A percentile compares a stretch with the other conserved stretches of the same genome.
These are phyloP conservation scores for Coronaproctus castanopsis DNA, from an alignment of 2,888 invertebrate genomes.

Conservation along the genomic window DNA sequence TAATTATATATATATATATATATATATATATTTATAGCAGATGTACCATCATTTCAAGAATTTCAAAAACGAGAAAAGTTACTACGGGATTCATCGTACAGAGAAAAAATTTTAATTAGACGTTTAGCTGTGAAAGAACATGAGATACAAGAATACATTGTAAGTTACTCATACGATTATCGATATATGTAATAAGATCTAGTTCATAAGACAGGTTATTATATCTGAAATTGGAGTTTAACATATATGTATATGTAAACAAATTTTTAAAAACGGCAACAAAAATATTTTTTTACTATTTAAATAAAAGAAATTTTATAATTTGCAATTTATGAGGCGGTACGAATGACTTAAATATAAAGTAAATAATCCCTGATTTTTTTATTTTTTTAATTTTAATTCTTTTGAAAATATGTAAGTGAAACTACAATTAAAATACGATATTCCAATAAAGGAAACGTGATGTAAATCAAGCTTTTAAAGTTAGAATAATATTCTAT, in stretches of 20 bases:
- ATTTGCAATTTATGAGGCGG: too few species aligned
- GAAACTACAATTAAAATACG: too few species aligned
- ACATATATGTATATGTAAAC: not conserved
- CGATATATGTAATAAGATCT: not conserved
- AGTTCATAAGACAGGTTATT: not conserved
- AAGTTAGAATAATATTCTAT: too few species aligned
- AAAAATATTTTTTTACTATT: too few species aligned
- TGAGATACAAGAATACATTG: constrained; percentile 88
- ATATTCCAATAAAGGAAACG: too few species aligned
- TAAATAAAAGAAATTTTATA: too few species aligned
- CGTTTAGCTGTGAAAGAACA: constrained; percentile 87
- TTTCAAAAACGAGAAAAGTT: constrained; percentile 5
- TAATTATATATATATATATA: not conserved
- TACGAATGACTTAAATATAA: too few species aligned
- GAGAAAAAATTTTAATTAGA: constrained; percentile 80
- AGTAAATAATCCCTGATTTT: too few species aligned
- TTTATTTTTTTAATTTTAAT: too few species aligned
- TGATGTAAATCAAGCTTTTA: too few species aligned
- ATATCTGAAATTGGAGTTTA: not conserved
- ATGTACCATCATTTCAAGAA: not conserved
- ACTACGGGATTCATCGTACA: constrained; percentile 27
- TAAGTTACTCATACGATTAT: constrained; percentile 32
- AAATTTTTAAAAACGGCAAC: too few species aligned
- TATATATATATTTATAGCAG: not conserved
- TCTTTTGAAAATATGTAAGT: too few species aligned